These are phyloP conservation scores for Rousettus leschenaultii DNA, from an alignment of 2,113 vertebrate genomes.

Conservation along the genomic window DNA sequence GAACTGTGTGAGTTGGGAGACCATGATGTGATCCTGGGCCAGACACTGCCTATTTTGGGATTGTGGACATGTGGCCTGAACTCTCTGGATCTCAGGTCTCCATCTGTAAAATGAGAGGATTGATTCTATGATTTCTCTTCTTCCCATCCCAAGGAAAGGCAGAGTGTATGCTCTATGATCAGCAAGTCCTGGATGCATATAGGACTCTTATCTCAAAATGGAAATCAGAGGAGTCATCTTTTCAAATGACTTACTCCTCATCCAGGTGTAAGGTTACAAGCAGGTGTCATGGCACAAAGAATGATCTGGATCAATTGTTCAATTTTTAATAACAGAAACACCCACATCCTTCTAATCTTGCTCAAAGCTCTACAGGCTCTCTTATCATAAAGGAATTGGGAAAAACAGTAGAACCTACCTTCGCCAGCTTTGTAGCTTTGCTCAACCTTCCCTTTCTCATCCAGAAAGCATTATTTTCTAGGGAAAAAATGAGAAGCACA, in stretches of 20 bases:
- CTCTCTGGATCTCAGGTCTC: background rate
- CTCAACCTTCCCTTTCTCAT: background rate
- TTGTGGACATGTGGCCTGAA: background rate
- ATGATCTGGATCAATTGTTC: background rate
- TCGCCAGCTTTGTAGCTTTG: background rate
- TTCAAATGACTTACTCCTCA: background rate
- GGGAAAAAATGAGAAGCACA: background rate
- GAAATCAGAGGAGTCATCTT: background rate
- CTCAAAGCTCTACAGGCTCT: background rate
- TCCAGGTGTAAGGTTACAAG: background rate
- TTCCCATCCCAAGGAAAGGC: background rate
- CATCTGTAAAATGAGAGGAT: slow-evolving; percentile 5
- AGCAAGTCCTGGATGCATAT: background rate
- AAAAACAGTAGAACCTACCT: background rate
- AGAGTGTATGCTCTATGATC: background rate
- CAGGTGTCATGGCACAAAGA: background rate
- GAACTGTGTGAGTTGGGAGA: background rate
- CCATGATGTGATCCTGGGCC: background rate
- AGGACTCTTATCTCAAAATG: background rate
- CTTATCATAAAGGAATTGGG: background rate
- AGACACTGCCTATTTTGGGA: background rate
- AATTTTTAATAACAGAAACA: background rate
- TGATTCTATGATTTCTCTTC: background rate
- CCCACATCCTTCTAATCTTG: background rate
- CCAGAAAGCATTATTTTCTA: background rate